A percentile compares a stretch with the other conserved stretches of the same genome.
phyloP scores from a whole-genome alignment of 2,113 vertebrate genomes.

The Hirundichthys speculiger region DNA sequence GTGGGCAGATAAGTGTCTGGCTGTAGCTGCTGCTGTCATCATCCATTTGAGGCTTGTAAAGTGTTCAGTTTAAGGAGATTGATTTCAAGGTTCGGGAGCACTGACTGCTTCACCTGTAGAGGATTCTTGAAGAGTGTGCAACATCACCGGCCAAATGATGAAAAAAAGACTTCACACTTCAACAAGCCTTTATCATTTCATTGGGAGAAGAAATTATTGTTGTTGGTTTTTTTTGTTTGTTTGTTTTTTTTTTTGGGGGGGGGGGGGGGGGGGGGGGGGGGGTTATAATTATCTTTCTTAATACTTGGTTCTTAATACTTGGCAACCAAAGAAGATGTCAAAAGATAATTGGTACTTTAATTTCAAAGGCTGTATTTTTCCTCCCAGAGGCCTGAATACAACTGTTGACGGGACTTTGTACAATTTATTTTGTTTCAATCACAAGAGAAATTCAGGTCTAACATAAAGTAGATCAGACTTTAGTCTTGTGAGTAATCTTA shows the following conservation, averaged over 20 bases:
- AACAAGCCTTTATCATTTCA: neutral
- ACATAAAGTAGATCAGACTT: neutral
- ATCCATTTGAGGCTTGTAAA: conserved; percentile 27
- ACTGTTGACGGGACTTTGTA: neutral
- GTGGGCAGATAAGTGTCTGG: neutral
- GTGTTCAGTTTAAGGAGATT: conserved; percentile 20
- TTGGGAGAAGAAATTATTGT: neutral
- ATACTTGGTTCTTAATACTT: neutral
- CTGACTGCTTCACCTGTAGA: conserved; percentile 1
- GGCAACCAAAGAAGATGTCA: neutral
- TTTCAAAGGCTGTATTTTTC: conserved; percentile 15
- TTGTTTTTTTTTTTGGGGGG: neutral
- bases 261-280: too few relatives aligned
- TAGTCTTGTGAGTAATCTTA: neutral
- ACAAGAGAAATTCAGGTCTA: neutral
- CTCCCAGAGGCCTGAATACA: conserved; percentile 10
- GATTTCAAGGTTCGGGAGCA: conserved; percentile 28
- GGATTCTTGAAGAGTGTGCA: conserved; percentile 9
- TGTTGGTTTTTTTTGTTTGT: neutral
- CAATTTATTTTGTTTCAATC: conserved; percentile 17
- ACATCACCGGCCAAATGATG: conserved; percentile 1
- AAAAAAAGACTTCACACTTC: conserved; percentile 7
- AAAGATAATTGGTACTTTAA: conserved; percentile 33
- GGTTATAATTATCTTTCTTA: neutral
- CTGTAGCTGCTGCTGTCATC: conserved; percentile 9